Evolutionary conservation across 2,113 vertebrate species (phyloP).

Genomic region (Erinaceus europaeus): DNA sequence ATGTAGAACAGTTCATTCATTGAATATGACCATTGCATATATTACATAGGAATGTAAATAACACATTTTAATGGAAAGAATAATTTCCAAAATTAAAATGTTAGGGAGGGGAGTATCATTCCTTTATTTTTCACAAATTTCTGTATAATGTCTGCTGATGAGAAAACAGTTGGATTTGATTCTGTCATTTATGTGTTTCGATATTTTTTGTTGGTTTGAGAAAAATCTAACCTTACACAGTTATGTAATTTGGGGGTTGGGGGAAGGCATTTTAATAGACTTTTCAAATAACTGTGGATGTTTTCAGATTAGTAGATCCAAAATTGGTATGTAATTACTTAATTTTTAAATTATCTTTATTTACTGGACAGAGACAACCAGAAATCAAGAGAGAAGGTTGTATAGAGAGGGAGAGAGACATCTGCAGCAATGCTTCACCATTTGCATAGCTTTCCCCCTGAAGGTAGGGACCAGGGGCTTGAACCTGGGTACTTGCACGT

Average conservation of each 20-base stretch:
- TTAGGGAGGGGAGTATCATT: not conserved
- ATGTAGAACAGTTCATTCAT: not conserved
- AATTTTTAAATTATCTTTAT: no score
- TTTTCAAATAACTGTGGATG: not conserved
- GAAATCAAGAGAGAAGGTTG: no score
- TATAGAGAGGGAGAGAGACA: no score
- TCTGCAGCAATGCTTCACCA: no score
- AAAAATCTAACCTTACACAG: not conserved
- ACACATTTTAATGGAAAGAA: not conserved
- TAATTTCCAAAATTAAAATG: constrained; percentile 9
- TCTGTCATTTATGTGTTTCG: not conserved
- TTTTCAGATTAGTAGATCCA: not conserved
- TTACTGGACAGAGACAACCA: no score
- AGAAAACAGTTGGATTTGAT: not conserved
- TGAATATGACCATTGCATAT: not conserved
- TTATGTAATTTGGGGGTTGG: not conserved
- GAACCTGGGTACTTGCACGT: no score
- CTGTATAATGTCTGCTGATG: not conserved
- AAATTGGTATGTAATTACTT: not conserved
- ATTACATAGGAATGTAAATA: not conserved
- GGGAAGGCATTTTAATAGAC: not conserved
- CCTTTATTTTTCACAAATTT: not conserved
- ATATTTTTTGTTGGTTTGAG: not conserved
- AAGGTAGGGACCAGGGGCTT: no score
- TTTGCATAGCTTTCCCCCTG: no score